Evolutionary conservation across 2,113 vertebrate genomes (phyloP), one percentile per base, ranked within the genome.

Genomic region (Equus quagga): DNA sequence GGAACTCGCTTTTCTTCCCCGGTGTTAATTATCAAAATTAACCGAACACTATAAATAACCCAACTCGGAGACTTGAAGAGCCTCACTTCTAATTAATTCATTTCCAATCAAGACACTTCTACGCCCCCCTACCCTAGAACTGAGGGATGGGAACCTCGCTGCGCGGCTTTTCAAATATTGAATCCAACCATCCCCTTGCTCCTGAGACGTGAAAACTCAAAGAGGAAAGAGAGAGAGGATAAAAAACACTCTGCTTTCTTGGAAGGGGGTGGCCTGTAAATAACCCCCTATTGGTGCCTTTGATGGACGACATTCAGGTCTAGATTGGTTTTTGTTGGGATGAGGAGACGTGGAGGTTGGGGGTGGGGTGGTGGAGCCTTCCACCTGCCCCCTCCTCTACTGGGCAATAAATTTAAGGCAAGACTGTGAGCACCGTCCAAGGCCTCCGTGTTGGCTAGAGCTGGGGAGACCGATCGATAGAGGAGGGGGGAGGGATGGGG

Each of bases 1-100:
- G 54, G 97, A 95, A 98, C 96, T 96, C 56, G 3, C 80, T 95
- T 96, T 97, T 96, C 86, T 91, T 98, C 90, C 96, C 97, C 96
- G 94, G 90, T 94, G 97, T 98, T 98, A 98, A 98, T 98, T 98
- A 98, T 98, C 98, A 96, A 96, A 98, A 98, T 98, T 98, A 98
- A 97, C 98, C 11, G 94, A 98, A 97, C 96, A 96, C 98, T 98
- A 98, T 98, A 98, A 98, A 98, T 98, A 98, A 98, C 98, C 70
- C 95, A 98, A 98, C 97, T 93, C n/a, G 2, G 98, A 98, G 98
- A 98, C 94, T 98, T 97, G 76, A 97, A 98, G 97, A 96, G 97
- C 95, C 98, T 97, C 97, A 76, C 95, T 98, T 97, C 98, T 98
- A 98, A 98, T 98, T 98, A 98, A 98, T 98, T 98, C 96, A 96